A percentile compares a stretch with the other conserved stretches of the same genome.
phyloP scores from a whole-genome alignment of 1,140 invertebrate species.

The Triops longicaudatus region DNA sequence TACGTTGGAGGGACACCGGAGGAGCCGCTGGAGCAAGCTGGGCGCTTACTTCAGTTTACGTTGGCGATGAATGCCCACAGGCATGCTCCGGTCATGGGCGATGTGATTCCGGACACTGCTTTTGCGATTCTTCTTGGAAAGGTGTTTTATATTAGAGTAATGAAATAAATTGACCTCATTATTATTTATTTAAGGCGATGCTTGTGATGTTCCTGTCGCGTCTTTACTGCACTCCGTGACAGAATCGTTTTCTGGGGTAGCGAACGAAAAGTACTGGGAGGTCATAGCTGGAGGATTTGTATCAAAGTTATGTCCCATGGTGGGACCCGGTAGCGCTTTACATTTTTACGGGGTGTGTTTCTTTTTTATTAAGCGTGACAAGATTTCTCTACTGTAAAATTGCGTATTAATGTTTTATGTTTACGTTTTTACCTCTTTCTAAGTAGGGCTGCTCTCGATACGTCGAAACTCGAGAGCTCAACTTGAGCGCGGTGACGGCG shows the following conservation, averaged over 20 bases:
- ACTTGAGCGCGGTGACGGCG: constrained; percentile 39
- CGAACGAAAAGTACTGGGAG: constrained; percentile 35
- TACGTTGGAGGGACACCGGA: constrained; percentile 32
- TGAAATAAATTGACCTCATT: not conserved
- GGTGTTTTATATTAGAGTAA: constrained; percentile 30
- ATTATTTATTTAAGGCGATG: constrained; percentile 31
- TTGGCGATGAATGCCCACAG: constrained; percentile 33
- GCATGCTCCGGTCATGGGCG: constrained; percentile 34
- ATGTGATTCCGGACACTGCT: constrained; percentile 34
- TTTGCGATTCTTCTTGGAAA: constrained; percentile 40
- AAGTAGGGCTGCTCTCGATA: constrained; percentile 40
- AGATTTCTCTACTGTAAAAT: not conserved
- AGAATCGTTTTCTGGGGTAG: constrained; percentile 36
- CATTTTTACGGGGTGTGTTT: constrained; percentile 42
- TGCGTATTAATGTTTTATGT: not conserved
- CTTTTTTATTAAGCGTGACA: not conserved
- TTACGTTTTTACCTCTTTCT: not conserved
- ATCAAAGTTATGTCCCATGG: constrained; percentile 37
- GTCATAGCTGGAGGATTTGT: constrained; percentile 39
- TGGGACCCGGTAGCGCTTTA: constrained; percentile 39
- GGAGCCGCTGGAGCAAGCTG: constrained; percentile 32
- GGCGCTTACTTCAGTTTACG: constrained; percentile 34
- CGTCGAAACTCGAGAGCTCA: constrained; percentile 39
- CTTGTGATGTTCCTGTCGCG: constrained; percentile 34
- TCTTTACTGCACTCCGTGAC: constrained; percentile 36